Percentiles rank a stretch among this genome's conserved stretches.
These are phyloP conservation scores for Parapsyche elsis DNA, from an alignment of 1,140 invertebrate genomes.

Conservation along the genomic window DNA sequence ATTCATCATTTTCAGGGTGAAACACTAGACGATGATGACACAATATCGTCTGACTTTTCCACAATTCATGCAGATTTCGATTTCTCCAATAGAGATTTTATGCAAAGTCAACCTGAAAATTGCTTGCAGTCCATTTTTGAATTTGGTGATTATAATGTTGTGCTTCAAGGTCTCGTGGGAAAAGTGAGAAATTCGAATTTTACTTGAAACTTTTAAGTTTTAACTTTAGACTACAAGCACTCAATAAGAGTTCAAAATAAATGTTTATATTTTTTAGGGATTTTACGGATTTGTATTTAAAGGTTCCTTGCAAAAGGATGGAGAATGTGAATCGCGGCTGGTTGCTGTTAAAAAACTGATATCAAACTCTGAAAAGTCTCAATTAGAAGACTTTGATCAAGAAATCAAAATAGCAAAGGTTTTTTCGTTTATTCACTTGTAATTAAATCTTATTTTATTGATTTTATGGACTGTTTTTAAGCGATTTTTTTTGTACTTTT, in stretches of 20 bases:
- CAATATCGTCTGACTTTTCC: conserved; percentile 59
- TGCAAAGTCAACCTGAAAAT: neutral
- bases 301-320: conserved; percentile 69
- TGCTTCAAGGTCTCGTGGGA: conserved; percentile 71
- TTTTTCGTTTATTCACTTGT: too few relatives aligned
- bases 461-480: conserved; percentile 33
- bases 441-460: neutral
- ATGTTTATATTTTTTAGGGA: conserved; percentile 66
- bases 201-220: neutral
- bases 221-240: neutral
- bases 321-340: conserved; percentile 58
- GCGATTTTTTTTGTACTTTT: too few relatives aligned
- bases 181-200: conserved; percentile 61
- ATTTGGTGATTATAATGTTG: conserved; percentile 66
- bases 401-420: conserved; percentile 85
- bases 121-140: conserved; percentile 61
- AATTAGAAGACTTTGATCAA: conserved; percentile 72
- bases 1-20: conserved; percentile 4
- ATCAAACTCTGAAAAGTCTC: conserved; percentile 62
- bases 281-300: conserved; percentile 80
- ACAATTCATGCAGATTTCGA: conserved; percentile 60
- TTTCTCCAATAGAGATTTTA: conserved; percentile 42
- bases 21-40: conserved; percentile 44
- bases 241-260: neutral
- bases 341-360: conserved; percentile 83